Evolutionary conservation across 2,888 invertebrate species (phyloP).

Genomic region (Augochlorella aurata): DNA sequence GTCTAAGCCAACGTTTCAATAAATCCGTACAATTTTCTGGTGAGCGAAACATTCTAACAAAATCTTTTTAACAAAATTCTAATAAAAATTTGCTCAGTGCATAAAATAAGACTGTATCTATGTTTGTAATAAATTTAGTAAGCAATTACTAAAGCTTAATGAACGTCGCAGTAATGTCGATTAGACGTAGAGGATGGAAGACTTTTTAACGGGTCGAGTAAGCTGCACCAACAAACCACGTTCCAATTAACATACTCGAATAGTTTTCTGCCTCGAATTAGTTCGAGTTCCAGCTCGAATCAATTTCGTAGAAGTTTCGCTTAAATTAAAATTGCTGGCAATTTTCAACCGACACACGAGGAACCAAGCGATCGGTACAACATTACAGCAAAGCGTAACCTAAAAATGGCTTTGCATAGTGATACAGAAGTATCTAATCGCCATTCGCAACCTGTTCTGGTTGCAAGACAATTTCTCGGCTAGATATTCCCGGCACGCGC

Average conservation of each 20-base stretch:
- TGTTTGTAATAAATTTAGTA: too few species aligned
- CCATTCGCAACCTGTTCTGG: not conserved
- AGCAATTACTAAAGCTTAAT: too few species aligned
- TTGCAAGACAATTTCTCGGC: not conserved
- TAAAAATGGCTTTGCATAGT: not conserved
- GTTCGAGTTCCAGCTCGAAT: not conserved
- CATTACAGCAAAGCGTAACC: not conserved
- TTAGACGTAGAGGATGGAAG: too few species aligned
- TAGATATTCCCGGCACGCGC: constrained; percentile 4
- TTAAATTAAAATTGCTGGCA: too few species aligned
- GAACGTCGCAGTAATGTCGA: too few species aligned
- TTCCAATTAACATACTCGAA: not conserved
- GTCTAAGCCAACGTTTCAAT: too few species aligned
- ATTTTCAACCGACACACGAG: not conserved
- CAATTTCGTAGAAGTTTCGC: not conserved
- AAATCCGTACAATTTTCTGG: too few species aligned
- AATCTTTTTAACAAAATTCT: too few species aligned
- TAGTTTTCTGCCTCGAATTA: not conserved
- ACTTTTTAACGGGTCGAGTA: too few species aligned
- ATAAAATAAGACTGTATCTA: too few species aligned
- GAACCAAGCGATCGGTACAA: not conserved
- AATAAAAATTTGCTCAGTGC: too few species aligned
- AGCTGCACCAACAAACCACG: not conserved
- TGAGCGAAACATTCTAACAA: too few species aligned
- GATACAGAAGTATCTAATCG: not conserved